Base-by-base conservation (phyloP, 1,140 invertebrate species). In the Drosophila repleta region DNA sequence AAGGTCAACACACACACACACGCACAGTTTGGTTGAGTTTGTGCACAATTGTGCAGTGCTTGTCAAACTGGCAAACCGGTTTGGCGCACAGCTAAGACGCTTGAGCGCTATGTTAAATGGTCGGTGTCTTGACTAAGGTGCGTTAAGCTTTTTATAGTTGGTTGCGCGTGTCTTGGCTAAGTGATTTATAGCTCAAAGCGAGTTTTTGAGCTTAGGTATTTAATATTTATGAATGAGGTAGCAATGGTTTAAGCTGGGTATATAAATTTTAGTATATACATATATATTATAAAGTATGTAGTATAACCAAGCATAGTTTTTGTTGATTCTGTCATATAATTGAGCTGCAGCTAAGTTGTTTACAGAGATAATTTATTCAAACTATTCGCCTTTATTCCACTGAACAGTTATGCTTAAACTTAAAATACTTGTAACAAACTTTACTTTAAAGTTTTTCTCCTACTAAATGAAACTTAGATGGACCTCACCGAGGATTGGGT, bases 31-130 rank as follows among this genome's bases (percentile, higher is more conserved):
- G 10, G 1, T 18, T 57, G 7, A 4, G 3, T 1, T 18, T 24
- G 5, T 52, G 15, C 2, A 4, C 45, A 13, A 6, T 57, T 3
- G 0, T 11, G 13, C 17, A 58, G 32, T 4, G 39, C 29, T n/a
- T 8, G 1, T 20, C 4, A 51, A 49, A 67, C 55, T 21, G 3
- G 3, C 2, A 68, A 61, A 53, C 65, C 56, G 55, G 64, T 67
- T 67, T n/a, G 17, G 7, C 3, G 45, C 17, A 45, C 3, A 35
- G 26, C 43, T 46, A n/a, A 24, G 32, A 13, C 24, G n/a, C 0
- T 17, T 20, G 46, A 37, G 29, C 37, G 15, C 7, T 43, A 5
- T 17, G 17, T 18, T 10, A n/a, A 18, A 0, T 32, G 58, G 55
- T 35, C 15, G 26, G 10, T 61, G 49, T 43, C 39, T 43, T 17